Evolutionary conservation across 2,888 invertebrate species (phyloP), one percentile per base, ranked within the genome.

Genomic region (Colletes collaris): DNA sequence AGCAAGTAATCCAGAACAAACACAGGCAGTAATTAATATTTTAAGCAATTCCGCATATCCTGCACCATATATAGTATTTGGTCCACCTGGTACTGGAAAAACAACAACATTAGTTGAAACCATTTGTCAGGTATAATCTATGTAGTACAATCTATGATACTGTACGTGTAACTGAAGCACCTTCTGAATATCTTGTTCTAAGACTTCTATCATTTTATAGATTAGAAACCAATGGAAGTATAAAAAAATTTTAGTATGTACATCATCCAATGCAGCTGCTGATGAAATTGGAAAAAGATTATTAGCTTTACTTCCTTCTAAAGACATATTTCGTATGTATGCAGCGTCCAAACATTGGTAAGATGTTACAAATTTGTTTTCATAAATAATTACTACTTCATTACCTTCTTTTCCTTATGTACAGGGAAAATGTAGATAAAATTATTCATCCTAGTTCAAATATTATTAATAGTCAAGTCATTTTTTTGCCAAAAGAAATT

Each of bases 31-130:
- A 0, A 90, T 93, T 66, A 95, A 96, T 86, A 96, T 97, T 63
- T 88, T 96, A 6, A 93, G 94, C 19, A 95, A 95, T 8, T 94
- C 95, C 0, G 94, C 95, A 0, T 94, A 94, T 5, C 94, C 94
- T 0, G 94, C 95, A 0, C 98, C 98, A 0, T 98, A 97, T 89
- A 95, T 98, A 50, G 94, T 98, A 58, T 97, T 96, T 93, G 98
- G 98, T 2, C 98, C 98, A 53, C 98, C 98, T 63, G 98, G 97
- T 79, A 96, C 96, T 16, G 96, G 96, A 62, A 97, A 96, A 92
- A 96, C 96, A 0, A 94, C 95, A 1, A 96, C 96, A 0, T 87
- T 97, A 7, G 95, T 96, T 2, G 97, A 97, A 92, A 93, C 95
- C 5, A 95, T 96, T 62, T 93, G 95, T 69, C 97, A 97, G 92